phyloP scores from a whole-genome alignment of 2,113 vertebrate species.

The Hydropotes inermis region DNA sequence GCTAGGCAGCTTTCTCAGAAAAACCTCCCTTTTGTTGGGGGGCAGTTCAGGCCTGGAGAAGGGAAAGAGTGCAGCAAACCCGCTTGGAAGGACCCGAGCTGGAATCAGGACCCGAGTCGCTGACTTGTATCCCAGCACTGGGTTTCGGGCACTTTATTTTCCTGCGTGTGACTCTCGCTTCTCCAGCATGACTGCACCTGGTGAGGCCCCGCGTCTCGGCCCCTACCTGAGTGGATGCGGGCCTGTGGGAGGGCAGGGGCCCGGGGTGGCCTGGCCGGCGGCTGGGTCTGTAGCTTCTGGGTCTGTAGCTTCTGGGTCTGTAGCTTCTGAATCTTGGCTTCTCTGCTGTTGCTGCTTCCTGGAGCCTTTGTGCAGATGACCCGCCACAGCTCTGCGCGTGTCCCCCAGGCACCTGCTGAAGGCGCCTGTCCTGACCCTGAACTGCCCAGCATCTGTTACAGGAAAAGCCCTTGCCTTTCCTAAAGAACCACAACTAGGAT shows the following conservation, averaged over 20 bases:
- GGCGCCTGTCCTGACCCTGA: not conserved
- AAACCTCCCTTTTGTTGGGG: not conserved
- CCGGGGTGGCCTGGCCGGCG: not conserved
- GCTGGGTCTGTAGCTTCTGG: not conserved
- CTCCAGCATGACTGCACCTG: not conserved
- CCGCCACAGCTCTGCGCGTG: fast-evolving
- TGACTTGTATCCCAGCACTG: not conserved
- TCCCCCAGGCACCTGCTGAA: not conserved
- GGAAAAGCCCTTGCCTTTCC: not conserved
- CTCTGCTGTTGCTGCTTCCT: not conserved
- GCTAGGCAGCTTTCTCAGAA: not conserved
- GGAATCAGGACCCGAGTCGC: not conserved
- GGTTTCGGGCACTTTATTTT: not conserved
- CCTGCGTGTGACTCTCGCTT: not conserved
- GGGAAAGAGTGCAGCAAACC: not conserved
- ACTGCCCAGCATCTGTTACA: not conserved
- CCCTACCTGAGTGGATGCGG: not conserved
- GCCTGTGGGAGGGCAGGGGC: not conserved
- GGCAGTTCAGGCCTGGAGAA: not conserved
- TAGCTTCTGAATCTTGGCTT: not conserved
- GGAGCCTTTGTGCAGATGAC: not conserved
- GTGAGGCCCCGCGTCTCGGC: not conserved
- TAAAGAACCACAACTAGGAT: not conserved
- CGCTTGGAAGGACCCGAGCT: not conserved
- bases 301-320: no score